phyloP scores from a whole-genome alignment of 2,113 vertebrate species.

The Eira barbara region DNA sequence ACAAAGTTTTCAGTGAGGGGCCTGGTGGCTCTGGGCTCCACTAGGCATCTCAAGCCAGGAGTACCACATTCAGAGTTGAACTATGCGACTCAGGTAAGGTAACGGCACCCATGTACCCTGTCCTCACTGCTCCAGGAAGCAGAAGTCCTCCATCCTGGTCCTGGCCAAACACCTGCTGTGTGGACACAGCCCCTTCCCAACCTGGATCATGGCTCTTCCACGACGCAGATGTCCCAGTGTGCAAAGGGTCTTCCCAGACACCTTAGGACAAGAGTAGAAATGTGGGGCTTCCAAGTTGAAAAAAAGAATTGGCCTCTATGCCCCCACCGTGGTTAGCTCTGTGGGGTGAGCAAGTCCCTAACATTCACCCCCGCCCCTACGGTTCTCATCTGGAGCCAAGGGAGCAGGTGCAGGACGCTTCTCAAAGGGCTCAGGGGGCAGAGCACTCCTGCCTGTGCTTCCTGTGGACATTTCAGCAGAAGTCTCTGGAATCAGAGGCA shows the following conservation, averaged over 20 bases:
- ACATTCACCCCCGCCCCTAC: background rate
- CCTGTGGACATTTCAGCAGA: background rate
- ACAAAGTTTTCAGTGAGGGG: background rate
- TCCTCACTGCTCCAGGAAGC: background rate
- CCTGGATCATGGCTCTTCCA: background rate
- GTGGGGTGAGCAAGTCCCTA: background rate
- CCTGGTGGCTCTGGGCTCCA: background rate
- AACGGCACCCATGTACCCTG: background rate
- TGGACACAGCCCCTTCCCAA: background rate
- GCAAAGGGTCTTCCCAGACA: background rate
- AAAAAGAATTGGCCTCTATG: background rate
- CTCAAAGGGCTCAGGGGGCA: background rate
- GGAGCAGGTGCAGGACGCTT: slow-evolving; percentile 12
- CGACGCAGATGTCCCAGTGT: background rate
- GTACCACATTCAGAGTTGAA: background rate
- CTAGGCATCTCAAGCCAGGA: background rate
- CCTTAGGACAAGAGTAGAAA: background rate
- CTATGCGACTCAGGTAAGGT: background rate
- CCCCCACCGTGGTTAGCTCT: background rate
- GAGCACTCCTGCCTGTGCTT: background rate
- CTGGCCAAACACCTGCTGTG: background rate
- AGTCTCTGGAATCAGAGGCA: background rate
- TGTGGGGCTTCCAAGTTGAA: background rate
- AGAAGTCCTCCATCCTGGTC: background rate
- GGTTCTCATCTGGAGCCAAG: background rate